Evolutionary conservation across 2,888 invertebrate genomes (phyloP).

Genomic region (Toxonevra muliebris): DNA sequence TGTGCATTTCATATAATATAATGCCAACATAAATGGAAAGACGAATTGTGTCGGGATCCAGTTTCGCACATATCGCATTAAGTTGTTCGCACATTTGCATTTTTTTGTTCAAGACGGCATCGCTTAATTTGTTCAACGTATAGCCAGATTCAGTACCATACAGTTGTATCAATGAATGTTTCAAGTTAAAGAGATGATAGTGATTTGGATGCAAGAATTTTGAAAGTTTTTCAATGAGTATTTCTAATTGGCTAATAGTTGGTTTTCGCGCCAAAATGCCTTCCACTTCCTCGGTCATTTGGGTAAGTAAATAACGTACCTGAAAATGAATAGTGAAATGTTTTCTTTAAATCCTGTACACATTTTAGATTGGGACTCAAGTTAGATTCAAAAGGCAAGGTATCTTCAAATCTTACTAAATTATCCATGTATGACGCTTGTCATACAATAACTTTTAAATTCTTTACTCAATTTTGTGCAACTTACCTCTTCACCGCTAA

Average conservation of each 20-base stretch:
- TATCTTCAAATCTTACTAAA: too few species aligned
- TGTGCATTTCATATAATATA: constrained; percentile 76
- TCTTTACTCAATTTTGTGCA: not conserved
- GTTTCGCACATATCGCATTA: constrained; percentile 69
- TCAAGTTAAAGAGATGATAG: constrained; percentile 82
- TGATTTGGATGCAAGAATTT: constrained; percentile 85
- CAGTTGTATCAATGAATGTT: constrained; percentile 83
- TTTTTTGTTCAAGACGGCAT: constrained; percentile 73
- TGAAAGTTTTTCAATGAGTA: constrained; percentile 74
- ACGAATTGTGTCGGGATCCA: constrained; percentile 79
- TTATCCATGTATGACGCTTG: too few species aligned
- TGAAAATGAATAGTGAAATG: constrained; percentile 29
- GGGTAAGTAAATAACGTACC: constrained; percentile 70
- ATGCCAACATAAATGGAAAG: constrained; percentile 82
- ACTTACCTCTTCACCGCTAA: constrained; percentile 72
- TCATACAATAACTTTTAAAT: not conserved
- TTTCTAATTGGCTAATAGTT: constrained; percentile 70
- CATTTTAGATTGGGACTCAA: too few species aligned
- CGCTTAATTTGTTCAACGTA: constrained; percentile 67
- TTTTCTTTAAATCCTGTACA: not conserved
- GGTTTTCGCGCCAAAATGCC: constrained; percentile 69
- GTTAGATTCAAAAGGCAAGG: not conserved
- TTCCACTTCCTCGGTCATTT: constrained; percentile 82
- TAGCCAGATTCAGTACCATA: constrained; percentile 77
- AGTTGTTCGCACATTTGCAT: constrained; percentile 74